These are phyloP conservation scores for Hippopotamyrus pictus DNA, from an alignment of 2,797 vertebrate genomes.

Conservation along the genomic window DNA sequence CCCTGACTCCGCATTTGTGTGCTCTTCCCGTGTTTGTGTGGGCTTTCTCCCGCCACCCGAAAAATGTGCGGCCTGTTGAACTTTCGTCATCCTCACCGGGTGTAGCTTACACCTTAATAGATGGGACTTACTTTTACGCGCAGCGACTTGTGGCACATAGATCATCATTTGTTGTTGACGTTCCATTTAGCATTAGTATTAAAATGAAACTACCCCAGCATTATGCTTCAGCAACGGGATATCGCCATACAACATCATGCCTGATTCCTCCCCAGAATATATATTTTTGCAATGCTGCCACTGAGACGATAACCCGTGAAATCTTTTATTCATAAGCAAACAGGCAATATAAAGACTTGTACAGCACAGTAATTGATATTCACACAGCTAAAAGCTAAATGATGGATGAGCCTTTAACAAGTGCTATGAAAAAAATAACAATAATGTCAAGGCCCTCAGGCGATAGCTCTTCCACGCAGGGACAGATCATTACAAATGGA, in stretches of 20 bases:
- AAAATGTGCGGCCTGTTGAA: neutral
- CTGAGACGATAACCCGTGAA: neutral
- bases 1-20: neutral
- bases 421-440: neutral
- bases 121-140: neutral
- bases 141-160: neutral
- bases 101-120: neutral
- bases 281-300: neutral
- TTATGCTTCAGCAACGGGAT: neutral
- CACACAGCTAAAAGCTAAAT: neutral
- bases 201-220: neutral
- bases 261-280: neutral
- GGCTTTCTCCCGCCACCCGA: neutral
- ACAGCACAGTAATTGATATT: conserved; percentile 3
- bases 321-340: conserved; percentile 23
- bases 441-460: neutral
- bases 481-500: neutral
- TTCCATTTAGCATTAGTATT: conserved; percentile 3
- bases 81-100: neutral
- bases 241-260: neutral
- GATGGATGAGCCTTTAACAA: conserved; percentile 1
- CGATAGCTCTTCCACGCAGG: neutral
- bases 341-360: neutral
- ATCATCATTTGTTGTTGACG: neutral
- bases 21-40: neutral